phyloP scores from a whole-genome alignment of 2,888 invertebrate genomes.

The Lamellibrachia satsuma region DNA sequence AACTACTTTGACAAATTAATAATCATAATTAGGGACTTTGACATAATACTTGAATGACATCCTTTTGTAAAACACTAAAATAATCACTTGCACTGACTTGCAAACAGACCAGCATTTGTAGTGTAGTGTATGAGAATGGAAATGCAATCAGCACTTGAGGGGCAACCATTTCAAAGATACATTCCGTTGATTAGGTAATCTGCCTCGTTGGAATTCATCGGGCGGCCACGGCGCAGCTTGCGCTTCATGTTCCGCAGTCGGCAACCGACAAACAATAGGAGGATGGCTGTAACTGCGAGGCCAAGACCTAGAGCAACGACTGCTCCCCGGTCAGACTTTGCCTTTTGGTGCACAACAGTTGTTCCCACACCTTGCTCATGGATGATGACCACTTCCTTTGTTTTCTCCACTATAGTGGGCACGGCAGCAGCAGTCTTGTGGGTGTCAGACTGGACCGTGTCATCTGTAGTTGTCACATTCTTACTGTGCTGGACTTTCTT shows the following conservation, averaged over 20 bases:
- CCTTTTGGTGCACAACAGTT: neutral
- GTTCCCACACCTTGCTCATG: neutral
- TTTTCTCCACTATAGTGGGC: neutral
- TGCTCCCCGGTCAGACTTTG: conserved; percentile 40
- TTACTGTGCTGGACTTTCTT: neutral
- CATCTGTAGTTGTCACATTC: neutral
- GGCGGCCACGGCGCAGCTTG: conserved; percentile 79
- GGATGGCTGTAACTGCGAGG: conserved; percentile 80
- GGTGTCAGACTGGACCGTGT: neutral
- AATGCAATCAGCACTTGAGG: no score
- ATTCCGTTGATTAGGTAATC: conserved; percentile 98
- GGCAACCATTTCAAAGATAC: conserved; percentile 77
- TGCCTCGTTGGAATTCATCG: conserved; percentile 88
- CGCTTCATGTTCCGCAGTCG: conserved; percentile 79
- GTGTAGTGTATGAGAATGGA: neutral
- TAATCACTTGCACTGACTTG: neutral
- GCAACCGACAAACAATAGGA: conserved; percentile 84
- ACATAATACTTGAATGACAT: neutral
- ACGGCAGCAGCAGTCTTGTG: neutral
- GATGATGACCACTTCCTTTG: neutral
- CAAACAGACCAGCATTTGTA: neutral
- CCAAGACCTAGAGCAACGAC: conserved; percentile 69
- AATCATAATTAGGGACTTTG: neutral
- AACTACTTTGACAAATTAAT: neutral
- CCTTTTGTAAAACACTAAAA: neutral